Evolutionary conservation across 2,113 vertebrate species (phyloP), one percentile per base, ranked within the genome.

Genomic region (Hypomesus transpacificus): DNA sequence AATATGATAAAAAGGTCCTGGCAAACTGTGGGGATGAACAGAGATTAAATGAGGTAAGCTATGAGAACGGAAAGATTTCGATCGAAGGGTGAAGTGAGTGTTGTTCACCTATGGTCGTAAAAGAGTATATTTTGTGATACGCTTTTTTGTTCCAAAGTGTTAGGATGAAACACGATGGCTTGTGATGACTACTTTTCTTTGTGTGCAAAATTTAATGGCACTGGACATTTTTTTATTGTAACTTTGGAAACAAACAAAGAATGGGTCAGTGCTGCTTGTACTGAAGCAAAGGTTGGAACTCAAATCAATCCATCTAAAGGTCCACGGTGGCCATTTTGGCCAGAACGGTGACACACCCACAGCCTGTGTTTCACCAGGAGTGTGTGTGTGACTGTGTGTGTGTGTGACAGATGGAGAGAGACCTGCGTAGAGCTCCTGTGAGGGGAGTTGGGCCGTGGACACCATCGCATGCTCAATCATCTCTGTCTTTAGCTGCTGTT

Each of bases 371-470:
- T 60, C 22, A 22, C 59, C 8, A 57, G 26, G 14, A 21, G 24
- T n/a, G 53, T 7, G 82, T 64, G 52, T 66, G 22, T 80, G 74
- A 73, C 24, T 76, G 68, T 69, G 73, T 61, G 64, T 54, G 74
- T 50, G 62, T 17, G 71, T 71, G 78, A 83, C 90, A 92, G 92
- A 92, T 91, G 89, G 89, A 83, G 67, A 72, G 75, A 79, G 80
- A 79, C 71, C 77, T 64, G 76, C 76, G 64, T 53, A 63, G 64
- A 28, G 75, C 2, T 70, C 50, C 68, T 26, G 74, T 53, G 54
- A 75, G 77, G 79, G 81, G 77, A 64, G 66, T 75, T 69, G 54
- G 79, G 82, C 81, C 83, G 73, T 73, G 81, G 79, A 75, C 81
- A 80, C 73, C 80, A 81, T 66, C 68, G 77, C 82, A 78, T 26